phyloP scores from a whole-genome alignment of 2,888 invertebrate genomes.

The Drosophila anomalata region DNA sequence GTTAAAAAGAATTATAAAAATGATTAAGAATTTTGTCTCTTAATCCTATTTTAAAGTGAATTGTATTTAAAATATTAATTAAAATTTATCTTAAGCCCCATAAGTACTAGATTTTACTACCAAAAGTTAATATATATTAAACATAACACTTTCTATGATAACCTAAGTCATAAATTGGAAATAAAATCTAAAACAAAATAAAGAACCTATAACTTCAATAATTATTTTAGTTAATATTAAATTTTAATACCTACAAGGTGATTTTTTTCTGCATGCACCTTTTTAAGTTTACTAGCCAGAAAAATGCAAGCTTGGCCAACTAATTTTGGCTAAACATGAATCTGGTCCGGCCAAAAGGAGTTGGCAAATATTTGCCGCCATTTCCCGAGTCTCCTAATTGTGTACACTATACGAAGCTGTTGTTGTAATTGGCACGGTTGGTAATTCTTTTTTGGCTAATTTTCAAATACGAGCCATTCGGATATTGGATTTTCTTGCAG shows the following conservation, averaged over 20 bases:
- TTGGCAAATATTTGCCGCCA: constrained; percentile 73
- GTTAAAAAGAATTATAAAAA: too few relatives aligned
- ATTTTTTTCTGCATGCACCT: constrained; percentile 3
- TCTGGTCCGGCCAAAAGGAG: constrained; percentile 60
- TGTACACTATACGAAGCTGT: constrained; percentile 44
- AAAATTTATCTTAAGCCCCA: too few relatives aligned
- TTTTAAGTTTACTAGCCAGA: constrained; percentile 42
- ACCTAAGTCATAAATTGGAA: too few relatives aligned
- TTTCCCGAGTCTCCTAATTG: constrained; percentile 66
- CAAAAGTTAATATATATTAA: too few relatives aligned
- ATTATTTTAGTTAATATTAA: background rate
- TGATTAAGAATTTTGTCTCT: too few relatives aligned
- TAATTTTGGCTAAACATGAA: constrained; percentile 66
- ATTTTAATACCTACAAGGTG: background rate
- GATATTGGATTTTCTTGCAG: constrained; percentile 43
- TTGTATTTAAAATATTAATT: too few relatives aligned
- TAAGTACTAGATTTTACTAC: too few relatives aligned
- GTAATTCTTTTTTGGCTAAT: constrained; percentile 68
- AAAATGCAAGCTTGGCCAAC: constrained; percentile 66
- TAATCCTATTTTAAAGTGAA: too few relatives aligned
- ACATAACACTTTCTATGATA: too few relatives aligned
- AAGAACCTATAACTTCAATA: background rate
- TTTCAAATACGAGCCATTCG: constrained; percentile 60
- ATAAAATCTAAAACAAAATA: too few relatives aligned
- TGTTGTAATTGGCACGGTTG: constrained; percentile 42